phyloP scores from a whole-genome alignment of 2,888 invertebrate species.

The Aspidiotus destructor region DNA sequence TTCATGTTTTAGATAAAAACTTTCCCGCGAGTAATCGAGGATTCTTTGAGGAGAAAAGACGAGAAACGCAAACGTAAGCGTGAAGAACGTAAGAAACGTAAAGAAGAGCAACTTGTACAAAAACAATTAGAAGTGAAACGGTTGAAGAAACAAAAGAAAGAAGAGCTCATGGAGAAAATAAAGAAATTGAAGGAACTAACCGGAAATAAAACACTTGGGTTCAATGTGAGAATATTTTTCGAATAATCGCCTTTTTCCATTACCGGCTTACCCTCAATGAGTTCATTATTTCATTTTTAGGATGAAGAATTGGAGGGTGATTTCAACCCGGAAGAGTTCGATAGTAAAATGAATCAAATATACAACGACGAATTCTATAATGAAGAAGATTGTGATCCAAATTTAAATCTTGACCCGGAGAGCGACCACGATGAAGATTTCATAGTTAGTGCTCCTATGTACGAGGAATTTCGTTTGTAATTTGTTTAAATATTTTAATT shows the following conservation, averaged over 20 bases:
- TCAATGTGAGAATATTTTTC: constrained; percentile 45
- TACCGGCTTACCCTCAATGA: constrained; percentile 11
- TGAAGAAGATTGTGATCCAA: constrained; percentile 57
- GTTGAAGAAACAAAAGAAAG: constrained; percentile 72
- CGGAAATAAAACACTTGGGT: constrained; percentile 63
- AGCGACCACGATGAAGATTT: constrained; percentile 38
- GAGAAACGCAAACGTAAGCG: constrained; percentile 69
- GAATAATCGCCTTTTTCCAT: constrained; percentile 7
- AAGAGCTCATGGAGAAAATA: constrained; percentile 84
- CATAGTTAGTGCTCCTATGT: no score
- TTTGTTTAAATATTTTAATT: no score
- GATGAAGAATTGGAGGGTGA: constrained; percentile 77
- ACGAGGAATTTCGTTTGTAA: no score
- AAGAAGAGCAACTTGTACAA: constrained; percentile 64
- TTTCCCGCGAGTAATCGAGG: constrained; percentile 80
- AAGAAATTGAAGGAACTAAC: constrained; percentile 76
- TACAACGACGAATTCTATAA: constrained; percentile 83
- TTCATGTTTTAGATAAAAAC: constrained; percentile 59
- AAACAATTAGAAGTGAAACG: constrained; percentile 81
- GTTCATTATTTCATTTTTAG: constrained; percentile 43
- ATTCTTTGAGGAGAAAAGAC: constrained; percentile 70
- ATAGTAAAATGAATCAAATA: constrained; percentile 71
- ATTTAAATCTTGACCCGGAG: constrained; percentile 54
- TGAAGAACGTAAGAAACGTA: constrained; percentile 60
- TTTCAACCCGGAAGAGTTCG: constrained; percentile 82